Percentiles rank a stretch among this genome's conserved stretches.
These are phyloP conservation scores for Trichopria drosophilae DNA, from an alignment of 2,888 invertebrate species.

Conservation along the genomic window DNA sequence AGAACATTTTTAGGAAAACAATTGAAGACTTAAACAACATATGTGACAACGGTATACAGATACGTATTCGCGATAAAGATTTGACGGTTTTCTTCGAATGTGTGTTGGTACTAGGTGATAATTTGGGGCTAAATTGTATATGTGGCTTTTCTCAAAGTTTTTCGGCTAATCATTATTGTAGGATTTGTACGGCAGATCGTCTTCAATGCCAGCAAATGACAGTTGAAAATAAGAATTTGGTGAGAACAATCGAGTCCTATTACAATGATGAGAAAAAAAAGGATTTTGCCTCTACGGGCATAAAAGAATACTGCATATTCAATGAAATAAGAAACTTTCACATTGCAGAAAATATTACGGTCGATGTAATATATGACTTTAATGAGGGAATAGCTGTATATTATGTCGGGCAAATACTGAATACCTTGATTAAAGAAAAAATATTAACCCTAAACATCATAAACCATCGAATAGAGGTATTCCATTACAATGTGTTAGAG, in stretches of 20 bases:
- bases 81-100: conserved; percentile 16
- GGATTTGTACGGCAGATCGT: conserved; percentile 28
- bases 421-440: conserved; percentile 22
- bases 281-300: conserved; percentile 27
- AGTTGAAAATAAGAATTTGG: conserved; percentile 23
- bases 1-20: conserved; percentile 14
- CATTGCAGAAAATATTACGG: conserved; percentile 23
- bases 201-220: conserved; percentile 28
- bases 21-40: conserved; percentile 25
- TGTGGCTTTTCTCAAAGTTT: conserved; percentile 11
- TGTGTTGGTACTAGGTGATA: conserved; percentile 7
- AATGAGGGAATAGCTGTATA: conserved; percentile 28
- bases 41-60: conserved; percentile 15
- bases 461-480: conserved; percentile 22
- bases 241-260: conserved; percentile 31
- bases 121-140: conserved; percentile 9
- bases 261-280: conserved; percentile 22
- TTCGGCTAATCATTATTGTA: conserved; percentile 24
- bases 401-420: conserved; percentile 21
- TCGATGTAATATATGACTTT: conserved; percentile 27
- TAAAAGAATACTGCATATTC: conserved; percentile 30
- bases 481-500: conserved; percentile 24
- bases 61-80: conserved; percentile 7
- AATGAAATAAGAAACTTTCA: conserved; percentile 29
- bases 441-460: conserved; percentile 26